Evolutionary conservation across 2,113 vertebrate genomes (phyloP).

Genomic region (Hydropotes inermis): DNA sequence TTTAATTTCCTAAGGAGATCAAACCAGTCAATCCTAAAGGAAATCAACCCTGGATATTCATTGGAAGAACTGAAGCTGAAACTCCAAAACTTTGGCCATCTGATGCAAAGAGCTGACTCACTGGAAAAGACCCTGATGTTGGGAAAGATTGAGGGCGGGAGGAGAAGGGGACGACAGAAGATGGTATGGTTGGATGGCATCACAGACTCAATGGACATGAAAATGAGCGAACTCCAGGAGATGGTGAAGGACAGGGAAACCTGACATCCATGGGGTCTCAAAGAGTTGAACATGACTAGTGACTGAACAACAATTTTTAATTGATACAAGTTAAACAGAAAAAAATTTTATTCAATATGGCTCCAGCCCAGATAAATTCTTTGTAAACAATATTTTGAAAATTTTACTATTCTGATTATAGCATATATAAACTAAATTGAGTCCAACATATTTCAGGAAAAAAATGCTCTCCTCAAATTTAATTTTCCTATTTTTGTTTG

Average conservation of each 20-base stretch:
- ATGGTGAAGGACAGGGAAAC: neutral
- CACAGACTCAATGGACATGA: neutral
- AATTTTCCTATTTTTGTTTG: constrained; percentile 53
- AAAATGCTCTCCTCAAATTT: constrained; percentile 17
- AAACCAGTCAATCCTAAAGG: neutral
- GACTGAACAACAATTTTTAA: neutral
- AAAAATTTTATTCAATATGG: constrained; percentile 23
- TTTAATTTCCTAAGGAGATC: neutral
- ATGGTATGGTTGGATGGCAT: neutral
- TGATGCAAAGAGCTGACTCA: neutral
- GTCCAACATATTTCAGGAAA: constrained; percentile 1
- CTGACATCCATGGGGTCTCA: neutral
- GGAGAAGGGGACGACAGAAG: neutral
- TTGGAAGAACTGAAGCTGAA: neutral
- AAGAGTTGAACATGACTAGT: neutral
- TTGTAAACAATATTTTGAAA: neutral
- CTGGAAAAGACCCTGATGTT: neutral
- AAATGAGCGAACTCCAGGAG: neutral
- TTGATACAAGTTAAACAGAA: constrained; percentile 19
- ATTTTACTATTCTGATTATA: constrained; percentile 33
- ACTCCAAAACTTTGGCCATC: neutral
- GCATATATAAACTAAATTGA: constrained; percentile 20
- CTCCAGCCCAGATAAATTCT: neutral
- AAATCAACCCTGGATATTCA: neutral
- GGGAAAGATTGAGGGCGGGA: neutral